A percentile compares a stretch with the other conserved stretches of the same genome.
Evolutionary conservation across 2,888 invertebrate genomes (phyloP).

Genomic region (Poecilus cupreus): DNA sequence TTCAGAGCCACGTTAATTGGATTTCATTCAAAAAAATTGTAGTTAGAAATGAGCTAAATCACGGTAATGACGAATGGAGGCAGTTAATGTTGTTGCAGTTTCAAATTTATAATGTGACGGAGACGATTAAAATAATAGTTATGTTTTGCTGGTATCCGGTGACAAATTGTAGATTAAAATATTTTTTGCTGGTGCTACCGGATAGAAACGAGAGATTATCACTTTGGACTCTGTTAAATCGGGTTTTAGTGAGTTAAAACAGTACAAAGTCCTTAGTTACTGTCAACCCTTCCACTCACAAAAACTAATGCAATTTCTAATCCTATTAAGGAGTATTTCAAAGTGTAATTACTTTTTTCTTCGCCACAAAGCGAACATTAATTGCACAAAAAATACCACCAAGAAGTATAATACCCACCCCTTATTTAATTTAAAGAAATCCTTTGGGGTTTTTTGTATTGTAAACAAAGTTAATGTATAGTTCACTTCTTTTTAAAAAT

Average conservation of each 20-base stretch:
- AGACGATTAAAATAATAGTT: neutral
- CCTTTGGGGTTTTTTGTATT: too few relatives aligned
- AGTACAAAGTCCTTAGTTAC: slow-evolving; percentile 17
- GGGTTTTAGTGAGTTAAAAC: slow-evolving; percentile 8
- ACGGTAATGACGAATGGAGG: too few relatives aligned
- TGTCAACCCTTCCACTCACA: slow-evolving; percentile 3
- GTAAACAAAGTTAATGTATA: too few relatives aligned
- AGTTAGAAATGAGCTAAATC: too few relatives aligned
- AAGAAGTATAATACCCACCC: neutral
- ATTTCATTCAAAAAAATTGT: too few relatives aligned
- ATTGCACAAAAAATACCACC: neutral
- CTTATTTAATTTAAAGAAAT: too few relatives aligned
- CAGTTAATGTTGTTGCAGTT: neutral
- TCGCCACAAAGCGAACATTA: neutral
- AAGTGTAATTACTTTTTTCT: slow-evolving; percentile 33
- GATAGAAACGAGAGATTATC: slow-evolving; percentile 1
- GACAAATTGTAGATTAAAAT: slow-evolving; percentile 29
- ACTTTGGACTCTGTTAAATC: slow-evolving; percentile 1
- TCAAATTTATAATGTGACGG: neutral
- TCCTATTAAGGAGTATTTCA: slow-evolving; percentile 21
- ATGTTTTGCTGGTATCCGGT: neutral
- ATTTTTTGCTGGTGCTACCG: neutral
- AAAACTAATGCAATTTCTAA: slow-evolving; percentile 31
- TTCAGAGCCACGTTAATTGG: too few relatives aligned
- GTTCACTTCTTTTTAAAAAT: too few relatives aligned